Percentiles rank a stretch among this genome's conserved stretches.
phyloP scores from a whole-genome alignment of 2,797 vertebrate species.

The Takifugu rubripes region DNA sequence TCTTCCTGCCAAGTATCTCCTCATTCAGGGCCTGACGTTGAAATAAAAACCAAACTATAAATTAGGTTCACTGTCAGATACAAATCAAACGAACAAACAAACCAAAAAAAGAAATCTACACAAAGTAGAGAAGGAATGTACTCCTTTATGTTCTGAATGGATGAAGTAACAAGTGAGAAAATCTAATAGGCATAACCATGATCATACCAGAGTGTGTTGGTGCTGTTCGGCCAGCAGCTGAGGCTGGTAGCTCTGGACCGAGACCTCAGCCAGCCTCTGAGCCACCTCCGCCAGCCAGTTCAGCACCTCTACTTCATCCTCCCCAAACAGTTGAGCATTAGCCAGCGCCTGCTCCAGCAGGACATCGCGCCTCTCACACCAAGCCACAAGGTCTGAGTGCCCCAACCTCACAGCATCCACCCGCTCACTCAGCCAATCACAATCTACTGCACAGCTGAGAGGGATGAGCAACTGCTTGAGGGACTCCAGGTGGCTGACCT shows the following conservation, averaged over 20 bases:
- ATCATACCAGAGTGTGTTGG: slow-evolving; percentile 84
- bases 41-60: not conserved
- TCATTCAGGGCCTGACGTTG: slow-evolving; percentile 87
- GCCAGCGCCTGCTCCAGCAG: slow-evolving; percentile 92
- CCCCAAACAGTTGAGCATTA: slow-evolving; percentile 95
- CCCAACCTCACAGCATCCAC: slow-evolving; percentile 80
- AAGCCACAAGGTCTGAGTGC: slow-evolving; percentile 82
- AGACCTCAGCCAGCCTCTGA: slow-evolving; percentile 89
- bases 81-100: not conserved
- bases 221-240: slow-evolving; percentile 90
- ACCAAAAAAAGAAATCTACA: too few species aligned
- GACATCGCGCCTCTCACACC: slow-evolving; percentile 81
- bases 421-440: slow-evolving; percentile 82
- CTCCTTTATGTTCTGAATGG: too few species aligned
- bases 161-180: too few species aligned
- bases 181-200: too few species aligned
- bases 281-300: slow-evolving; percentile 98
- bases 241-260: slow-evolving; percentile 87
- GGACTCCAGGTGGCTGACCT: slow-evolving; percentile 79
- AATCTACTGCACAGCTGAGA: slow-evolving; percentile 84
- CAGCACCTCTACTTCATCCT: slow-evolving; percentile 98
- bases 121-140: not conserved
- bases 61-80: not conserved
- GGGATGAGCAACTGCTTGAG: slow-evolving; percentile 84
- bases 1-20: slow-evolving; percentile 94